These are phyloP conservation scores for Monomorium pharaonis DNA, from an alignment of 1,140 invertebrate species.

Conservation along the genomic window DNA sequence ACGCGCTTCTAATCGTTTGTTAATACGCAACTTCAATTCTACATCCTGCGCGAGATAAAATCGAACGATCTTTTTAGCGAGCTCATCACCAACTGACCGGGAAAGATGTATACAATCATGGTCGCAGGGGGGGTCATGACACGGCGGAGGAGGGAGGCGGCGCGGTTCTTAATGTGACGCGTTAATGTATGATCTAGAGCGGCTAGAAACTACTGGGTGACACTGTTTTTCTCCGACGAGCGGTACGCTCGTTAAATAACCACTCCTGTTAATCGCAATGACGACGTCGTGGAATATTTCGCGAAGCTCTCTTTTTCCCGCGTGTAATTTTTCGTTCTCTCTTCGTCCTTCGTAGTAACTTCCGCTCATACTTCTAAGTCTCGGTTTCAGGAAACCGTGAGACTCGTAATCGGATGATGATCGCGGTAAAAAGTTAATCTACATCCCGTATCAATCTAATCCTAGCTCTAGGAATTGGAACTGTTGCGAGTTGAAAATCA, in stretches of 20 bases:
- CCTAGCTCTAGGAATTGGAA: neutral
- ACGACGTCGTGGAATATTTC: constrained; percentile 15
- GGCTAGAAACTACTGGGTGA: constrained; percentile 6
- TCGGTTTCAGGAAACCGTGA: neutral
- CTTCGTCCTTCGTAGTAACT: neutral
- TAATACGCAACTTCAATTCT: neutral
- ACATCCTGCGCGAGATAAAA: constrained; percentile 13
- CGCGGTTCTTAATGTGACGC: constrained; percentile 1
- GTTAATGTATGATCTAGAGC: constrained; percentile 39
- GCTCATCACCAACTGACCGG: neutral
- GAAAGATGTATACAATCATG: constrained; percentile 5
- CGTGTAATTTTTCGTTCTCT: neutral
- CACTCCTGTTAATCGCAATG: neutral
- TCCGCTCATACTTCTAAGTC: neutral
- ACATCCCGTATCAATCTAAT: neutral
- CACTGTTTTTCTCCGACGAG: constrained; percentile 1
- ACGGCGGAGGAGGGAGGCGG: neutral
- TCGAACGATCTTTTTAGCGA: neutral
- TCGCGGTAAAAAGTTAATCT: neutral
- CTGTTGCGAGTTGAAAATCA: neutral
- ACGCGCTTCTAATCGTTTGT: no score
- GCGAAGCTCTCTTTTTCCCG: neutral
- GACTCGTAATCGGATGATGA: neutral
- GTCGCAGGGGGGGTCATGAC: neutral
- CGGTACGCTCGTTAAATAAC: neutral